Base-by-base conservation (phyloP, 2,797 vertebrate species). In the Lates japonicus region DNA sequence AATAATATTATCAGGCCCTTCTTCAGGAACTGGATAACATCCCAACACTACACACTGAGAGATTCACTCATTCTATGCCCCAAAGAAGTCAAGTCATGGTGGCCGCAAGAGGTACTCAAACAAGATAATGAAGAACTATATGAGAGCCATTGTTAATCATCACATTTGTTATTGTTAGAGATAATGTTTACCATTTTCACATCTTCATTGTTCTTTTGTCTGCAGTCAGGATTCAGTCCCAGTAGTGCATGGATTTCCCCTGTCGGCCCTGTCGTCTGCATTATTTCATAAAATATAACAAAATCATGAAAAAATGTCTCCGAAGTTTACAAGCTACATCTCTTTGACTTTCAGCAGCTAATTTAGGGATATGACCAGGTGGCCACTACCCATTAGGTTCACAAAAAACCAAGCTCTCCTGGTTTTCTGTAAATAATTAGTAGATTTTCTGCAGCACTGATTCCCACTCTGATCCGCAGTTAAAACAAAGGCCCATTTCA, bases 401-500 rank as follows among this genome's bases (percentile, higher is more conserved):
- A 81, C 67, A 70, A 42, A 79, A 59, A 52, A 37, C 20, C 5
- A 59, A 55, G 59, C 77, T 87, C 69, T 88, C 75, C 61, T 84
- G 76, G 64, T 87, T 88, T 74, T 86, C 69, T 73, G 80, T 90
- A 93, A 93, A 89, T 91, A 88, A 90, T 91, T 87, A 89, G 84
- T 77, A 81, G 70, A 87, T 87, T 90, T 92, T 85, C 86, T 91
- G 83, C 80, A n/a, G 42, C 84, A 81, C 73, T 83, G 87, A 93
- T 86, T 93, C 84, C 81, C 83, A 88, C 85, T 87, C 82, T 88
- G 87, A 90, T 89, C 81, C 52, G 80, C 88, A 80, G 90, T 94
- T 92, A 94, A 93, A 95, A 92, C 88, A 90, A 92, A 94, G 87
- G 85, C 85, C 89, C 86, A 93, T 95, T 94, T 92, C 84, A 90